These are phyloP conservation scores for Hozukius guyotensis DNA, from an alignment of 2,797 vertebrate genomes.

Conservation along the genomic window DNA sequence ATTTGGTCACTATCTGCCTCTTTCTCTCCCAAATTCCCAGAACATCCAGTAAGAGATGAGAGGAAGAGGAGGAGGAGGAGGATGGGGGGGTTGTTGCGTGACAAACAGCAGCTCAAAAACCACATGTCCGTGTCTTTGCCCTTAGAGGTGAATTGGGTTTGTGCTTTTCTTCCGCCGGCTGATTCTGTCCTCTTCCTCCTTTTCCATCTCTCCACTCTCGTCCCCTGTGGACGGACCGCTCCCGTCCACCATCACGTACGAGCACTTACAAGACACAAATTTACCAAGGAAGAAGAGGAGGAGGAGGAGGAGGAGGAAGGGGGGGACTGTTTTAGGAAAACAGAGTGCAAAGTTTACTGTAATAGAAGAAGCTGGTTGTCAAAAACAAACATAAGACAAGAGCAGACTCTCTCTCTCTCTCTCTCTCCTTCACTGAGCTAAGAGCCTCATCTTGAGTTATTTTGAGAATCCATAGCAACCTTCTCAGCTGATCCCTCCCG, in stretches of 20 bases:
- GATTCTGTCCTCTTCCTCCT: slow-evolving; percentile 42
- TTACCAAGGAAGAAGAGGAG: neutral
- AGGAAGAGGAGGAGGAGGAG: neutral
- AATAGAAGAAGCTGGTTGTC: neutral
- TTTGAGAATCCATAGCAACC: slow-evolving; percentile 31
- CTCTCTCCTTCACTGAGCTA: neutral
- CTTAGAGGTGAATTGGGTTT: slow-evolving; percentile 54
- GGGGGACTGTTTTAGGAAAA: neutral
- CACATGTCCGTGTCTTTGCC: slow-evolving; percentile 38
- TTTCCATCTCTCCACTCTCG: slow-evolving; percentile 33
- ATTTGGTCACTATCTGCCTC: neutral
- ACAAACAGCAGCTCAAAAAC: slow-evolving; percentile 38
- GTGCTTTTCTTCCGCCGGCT: slow-evolving; percentile 53
- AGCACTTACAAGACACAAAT: slow-evolving; percentile 52
- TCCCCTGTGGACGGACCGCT: slow-evolving; percentile 52
- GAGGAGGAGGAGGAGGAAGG: too few relatives aligned
- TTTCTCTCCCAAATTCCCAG: slow-evolving; percentile 1
- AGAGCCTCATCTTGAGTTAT: slow-evolving; percentile 30
- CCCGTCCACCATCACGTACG: slow-evolving; percentile 33
- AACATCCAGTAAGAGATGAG: slow-evolving; percentile 6
- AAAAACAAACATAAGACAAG: neutral
- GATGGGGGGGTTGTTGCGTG: slow-evolving; percentile 31
- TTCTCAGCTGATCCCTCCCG: slow-evolving; percentile 35
- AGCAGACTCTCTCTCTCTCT: neutral
- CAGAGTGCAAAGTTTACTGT: slow-evolving; percentile 48